These are phyloP conservation scores for Drosophila nannoptera DNA, from an alignment of 1,140 invertebrate genomes.

Conservation along the genomic window DNA sequence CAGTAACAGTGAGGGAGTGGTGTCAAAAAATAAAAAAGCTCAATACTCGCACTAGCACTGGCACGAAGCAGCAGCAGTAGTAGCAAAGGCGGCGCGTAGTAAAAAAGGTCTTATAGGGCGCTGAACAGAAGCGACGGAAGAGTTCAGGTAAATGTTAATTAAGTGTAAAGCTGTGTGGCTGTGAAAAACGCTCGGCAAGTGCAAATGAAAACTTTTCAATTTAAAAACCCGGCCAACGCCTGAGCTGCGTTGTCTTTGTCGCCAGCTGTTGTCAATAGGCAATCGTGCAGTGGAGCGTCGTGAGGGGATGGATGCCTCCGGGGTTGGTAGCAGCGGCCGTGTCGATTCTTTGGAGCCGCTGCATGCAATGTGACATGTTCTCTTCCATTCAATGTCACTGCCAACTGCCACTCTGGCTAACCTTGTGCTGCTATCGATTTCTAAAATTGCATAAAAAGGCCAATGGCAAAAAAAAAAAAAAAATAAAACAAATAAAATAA, in stretches of 20 bases:
- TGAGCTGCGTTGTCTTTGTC: constrained; percentile 18
- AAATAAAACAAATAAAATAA: constrained; percentile 1
- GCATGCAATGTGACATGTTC: constrained; percentile 23
- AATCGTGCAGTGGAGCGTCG: not conserved
- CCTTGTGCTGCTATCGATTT: constrained; percentile 71
- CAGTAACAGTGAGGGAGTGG: constrained; percentile 4
- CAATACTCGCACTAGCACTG: constrained; percentile 38
- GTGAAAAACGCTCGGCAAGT: constrained; percentile 5
- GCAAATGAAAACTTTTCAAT: constrained; percentile 4
- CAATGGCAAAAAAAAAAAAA: constrained; percentile 22
- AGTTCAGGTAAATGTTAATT: constrained; percentile 38
- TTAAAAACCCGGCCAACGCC: not conserved
- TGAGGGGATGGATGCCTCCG: not conserved
- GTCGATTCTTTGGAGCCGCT: constrained; percentile 18
- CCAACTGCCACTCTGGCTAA: constrained; percentile 31
- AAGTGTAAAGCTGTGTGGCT: constrained; percentile 6
- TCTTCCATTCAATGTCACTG: constrained; percentile 35
- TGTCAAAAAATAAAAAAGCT: constrained; percentile 32
- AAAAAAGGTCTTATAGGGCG: constrained; percentile 31
- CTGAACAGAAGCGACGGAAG: constrained; percentile 19
- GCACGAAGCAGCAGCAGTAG: constrained; percentile 23
- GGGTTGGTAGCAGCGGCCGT: not conserved
- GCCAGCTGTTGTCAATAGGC: constrained; percentile 12
- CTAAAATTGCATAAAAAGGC: constrained; percentile 49
- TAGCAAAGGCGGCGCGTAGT: constrained; percentile 38